phyloP scores from a whole-genome alignment of 2,888 invertebrate species.

The Atrina japonica region DNA sequence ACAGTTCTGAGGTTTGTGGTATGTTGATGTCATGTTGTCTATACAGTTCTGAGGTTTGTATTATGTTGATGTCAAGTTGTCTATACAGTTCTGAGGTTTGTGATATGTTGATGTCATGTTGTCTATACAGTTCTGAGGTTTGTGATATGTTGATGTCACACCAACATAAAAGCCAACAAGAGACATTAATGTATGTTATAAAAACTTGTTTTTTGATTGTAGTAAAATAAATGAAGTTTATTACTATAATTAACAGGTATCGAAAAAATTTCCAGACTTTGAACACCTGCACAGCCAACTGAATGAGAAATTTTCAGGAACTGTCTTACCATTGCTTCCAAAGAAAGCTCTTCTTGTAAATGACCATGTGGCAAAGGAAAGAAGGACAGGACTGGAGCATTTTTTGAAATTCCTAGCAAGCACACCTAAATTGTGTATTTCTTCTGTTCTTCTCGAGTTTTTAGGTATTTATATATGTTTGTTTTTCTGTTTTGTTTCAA shows the following conservation, averaged over 20 bases:
- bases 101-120: too few relatives aligned
- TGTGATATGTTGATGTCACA: too few relatives aligned
- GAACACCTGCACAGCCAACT: conserved; percentile 67
- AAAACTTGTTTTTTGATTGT: background rate
- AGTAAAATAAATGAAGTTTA: background rate
- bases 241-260: conserved; percentile 52
- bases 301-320: conserved; percentile 64
- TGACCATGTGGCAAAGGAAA: conserved; percentile 64
- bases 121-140: too few relatives aligned
- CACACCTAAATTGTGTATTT: conserved; percentile 62
- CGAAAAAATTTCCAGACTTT: conserved; percentile 70
- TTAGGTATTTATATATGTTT: too few relatives aligned
- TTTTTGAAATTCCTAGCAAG: conserved; percentile 69
- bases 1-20: too few relatives aligned
- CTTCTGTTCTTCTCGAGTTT: conserved; percentile 67
- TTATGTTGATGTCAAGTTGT: too few relatives aligned
- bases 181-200: too few relatives aligned
- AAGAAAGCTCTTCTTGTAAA: conserved; percentile 68
- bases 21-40: too few relatives aligned
- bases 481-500: too few relatives aligned
- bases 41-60: too few relatives aligned
- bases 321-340: conserved; percentile 67
- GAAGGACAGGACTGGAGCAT: conserved; percentile 61
- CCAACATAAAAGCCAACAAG: too few relatives aligned
- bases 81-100: too few relatives aligned